Base-by-base conservation (phyloP, 2,113 vertebrate species). In the Upupa epops region DNA sequence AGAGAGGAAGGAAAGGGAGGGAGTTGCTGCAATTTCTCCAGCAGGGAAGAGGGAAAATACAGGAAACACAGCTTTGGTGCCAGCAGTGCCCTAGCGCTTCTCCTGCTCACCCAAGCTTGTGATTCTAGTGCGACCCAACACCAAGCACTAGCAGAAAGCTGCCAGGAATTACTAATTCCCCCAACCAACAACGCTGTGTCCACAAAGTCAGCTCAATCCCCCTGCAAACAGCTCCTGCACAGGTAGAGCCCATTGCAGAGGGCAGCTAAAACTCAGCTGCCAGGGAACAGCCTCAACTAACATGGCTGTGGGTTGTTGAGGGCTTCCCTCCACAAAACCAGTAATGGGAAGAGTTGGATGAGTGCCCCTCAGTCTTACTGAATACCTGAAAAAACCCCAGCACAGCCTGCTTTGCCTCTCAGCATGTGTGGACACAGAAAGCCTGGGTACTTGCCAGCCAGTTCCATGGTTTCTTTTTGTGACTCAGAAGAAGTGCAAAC, bases 1-100 rank as follows among this genome's bases (percentile, higher is more conserved):
- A 20, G 21, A 56, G 6, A 85, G 85, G 85, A 95, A 96, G 90
- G 70, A 93, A 95, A 90, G 70, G 70, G 88, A 90, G 82, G 90
- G 37, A 86, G 22, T 63, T 48, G 34, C 48, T 1, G 4, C 45
- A 46, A 7, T 69, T 93, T 96, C 64, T 84, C 61, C 48, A 34
- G 9, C 54, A 40, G 54, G 13, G 76, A 91, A 58, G 1, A 8
- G n/a, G 52, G 29, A 69, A 22, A 60, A 78, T 31, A 54, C 61
- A 90, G 86, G 83, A 94, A 93, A 80, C 0, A 2, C 70, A 71
- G 22, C 36, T 49, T 55, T 22, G 13, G 34, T 82, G 86, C 52
- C 54, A 70, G 73, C 61, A 28, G 29, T 71, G n/a, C 48, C 61
- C 19, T 46, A 40, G 61, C 29, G 36, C 55, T 83, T 28, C 81